Evolutionary conservation across 2,888 invertebrate genomes (phyloP).

Genomic region (Neocrepidodera transversa): DNA sequence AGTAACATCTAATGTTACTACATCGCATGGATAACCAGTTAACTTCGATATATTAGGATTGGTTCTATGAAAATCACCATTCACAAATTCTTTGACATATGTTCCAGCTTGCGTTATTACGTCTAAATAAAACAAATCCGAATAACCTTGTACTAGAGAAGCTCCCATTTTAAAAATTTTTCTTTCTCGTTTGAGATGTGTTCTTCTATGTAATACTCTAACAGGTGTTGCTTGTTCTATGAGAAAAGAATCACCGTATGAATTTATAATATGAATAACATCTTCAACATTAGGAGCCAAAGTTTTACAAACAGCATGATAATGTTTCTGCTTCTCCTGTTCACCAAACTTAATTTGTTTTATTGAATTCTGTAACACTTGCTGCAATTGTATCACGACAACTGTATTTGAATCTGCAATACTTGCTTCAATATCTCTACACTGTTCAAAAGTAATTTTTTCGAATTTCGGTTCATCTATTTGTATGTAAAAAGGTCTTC

Average conservation of each 20-base stretch:
- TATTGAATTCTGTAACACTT: constrained; percentile 4
- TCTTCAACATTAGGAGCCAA: constrained; percentile 60
- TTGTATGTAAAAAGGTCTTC: constrained; percentile 93
- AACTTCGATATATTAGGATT: constrained; percentile 76
- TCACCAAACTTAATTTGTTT: constrained; percentile 68
- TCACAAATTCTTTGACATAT: constrained; percentile 97
- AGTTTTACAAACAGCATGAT: constrained; percentile 77
- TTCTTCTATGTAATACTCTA: constrained; percentile 86
- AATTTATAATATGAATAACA: constrained; percentile 63
- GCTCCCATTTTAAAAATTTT: constrained; percentile 73
- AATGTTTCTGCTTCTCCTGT: constrained; percentile 85
- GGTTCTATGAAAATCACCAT: constrained; percentile 94
- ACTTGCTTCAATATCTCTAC: constrained; percentile 65
- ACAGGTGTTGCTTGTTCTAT: constrained; percentile 88
- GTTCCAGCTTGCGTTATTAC: constrained; percentile 90
- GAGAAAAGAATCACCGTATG: constrained; percentile 56
- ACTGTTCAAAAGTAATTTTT: constrained; percentile 62
- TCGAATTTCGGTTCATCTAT: constrained; percentile 72
- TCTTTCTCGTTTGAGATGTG: constrained; percentile 73
- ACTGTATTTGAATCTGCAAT: constrained; percentile 66
- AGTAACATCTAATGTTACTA: constrained; percentile 90
- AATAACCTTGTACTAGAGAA: constrained; percentile 60
- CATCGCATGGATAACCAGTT: constrained; percentile 77
- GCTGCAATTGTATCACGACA: constrained; percentile 67
- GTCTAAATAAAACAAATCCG: constrained; percentile 69